These are phyloP conservation scores for Drosophila novamexicana DNA, from an alignment of 1,140 invertebrate species.

Conservation along the genomic window DNA sequence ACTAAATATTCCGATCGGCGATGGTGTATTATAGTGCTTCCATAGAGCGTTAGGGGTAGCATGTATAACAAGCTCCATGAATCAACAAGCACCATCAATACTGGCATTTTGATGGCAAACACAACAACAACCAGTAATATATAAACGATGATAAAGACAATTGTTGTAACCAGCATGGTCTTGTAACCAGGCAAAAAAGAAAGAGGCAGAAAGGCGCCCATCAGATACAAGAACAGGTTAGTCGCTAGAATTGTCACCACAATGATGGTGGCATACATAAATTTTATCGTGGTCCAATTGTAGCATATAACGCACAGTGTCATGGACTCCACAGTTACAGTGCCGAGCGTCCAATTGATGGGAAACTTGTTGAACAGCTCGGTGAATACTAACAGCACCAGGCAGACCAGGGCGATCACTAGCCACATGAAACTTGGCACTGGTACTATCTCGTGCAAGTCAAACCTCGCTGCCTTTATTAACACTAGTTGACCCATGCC, in stretches of 20 bases:
- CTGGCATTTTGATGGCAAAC: neutral
- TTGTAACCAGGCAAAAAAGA: constrained; percentile 18
- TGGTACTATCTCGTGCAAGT: neutral
- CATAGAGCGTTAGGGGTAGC: constrained; percentile 22
- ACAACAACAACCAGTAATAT: neutral
- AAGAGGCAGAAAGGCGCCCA: constrained; percentile 40
- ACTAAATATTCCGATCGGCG: constrained; percentile 1
- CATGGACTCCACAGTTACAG: constrained; percentile 17
- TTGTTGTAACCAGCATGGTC: constrained; percentile 7
- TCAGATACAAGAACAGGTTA: neutral
- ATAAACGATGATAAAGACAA: constrained; percentile 20
- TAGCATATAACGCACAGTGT: constrained; percentile 9
- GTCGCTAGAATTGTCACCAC: neutral
- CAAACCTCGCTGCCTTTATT: neutral
- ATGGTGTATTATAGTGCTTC: constrained; percentile 40
- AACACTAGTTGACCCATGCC: constrained; percentile 6
- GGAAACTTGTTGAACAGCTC: constrained; percentile 24
- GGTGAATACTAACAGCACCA: constrained; percentile 22
- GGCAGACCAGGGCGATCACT: constrained; percentile 15
- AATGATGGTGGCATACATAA: neutral
- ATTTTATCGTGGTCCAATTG: neutral
- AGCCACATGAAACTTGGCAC: constrained; percentile 26
- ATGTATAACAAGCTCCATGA: constrained; percentile 10
- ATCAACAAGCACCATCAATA: neutral
- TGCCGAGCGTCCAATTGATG: constrained; percentile 41